Evolutionary conservation across 2,888 invertebrate genomes (phyloP).

Genomic region (Hemaris fuciformis): DNA sequence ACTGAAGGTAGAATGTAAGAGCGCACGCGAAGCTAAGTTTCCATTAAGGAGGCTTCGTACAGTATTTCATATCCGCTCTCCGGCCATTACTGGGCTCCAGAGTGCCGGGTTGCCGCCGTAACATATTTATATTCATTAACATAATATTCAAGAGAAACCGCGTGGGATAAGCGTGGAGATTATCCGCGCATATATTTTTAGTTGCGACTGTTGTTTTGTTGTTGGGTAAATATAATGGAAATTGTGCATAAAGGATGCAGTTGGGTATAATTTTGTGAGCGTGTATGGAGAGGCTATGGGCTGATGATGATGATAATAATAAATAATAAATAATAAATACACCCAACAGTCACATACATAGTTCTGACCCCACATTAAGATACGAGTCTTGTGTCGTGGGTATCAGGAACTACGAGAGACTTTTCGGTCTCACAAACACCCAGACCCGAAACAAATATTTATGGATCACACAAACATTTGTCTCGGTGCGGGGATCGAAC

Average conservation of each 20-base stretch:
- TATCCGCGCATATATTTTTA: background rate
- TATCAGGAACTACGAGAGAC: too few species aligned
- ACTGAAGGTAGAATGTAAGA: background rate
- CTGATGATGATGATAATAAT: too few species aligned
- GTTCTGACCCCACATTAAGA: too few species aligned
- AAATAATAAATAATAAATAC: too few species aligned
- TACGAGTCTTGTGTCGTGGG: too few species aligned
- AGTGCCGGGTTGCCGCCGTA: background rate
- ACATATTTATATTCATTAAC: conserved; percentile 8
- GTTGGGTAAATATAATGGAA: too few species aligned
- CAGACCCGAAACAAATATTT: too few species aligned
- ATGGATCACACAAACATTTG: too few species aligned
- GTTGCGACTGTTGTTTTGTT: background rate
- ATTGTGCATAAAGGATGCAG: background rate
- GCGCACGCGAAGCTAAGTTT: background rate
- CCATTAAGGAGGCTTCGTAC: background rate
- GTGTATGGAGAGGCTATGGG: too few species aligned
- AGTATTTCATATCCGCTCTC: conserved; percentile 8
- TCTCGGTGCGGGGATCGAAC: too few species aligned
- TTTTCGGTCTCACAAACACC: too few species aligned
- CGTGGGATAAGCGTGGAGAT: background rate
- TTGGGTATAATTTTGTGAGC: background rate
- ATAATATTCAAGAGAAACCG: background rate
- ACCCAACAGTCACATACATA: too few species aligned
- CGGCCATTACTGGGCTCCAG: conserved; percentile 5